These are phyloP conservation scores for Fragum fragum DNA, from an alignment of 2,888 invertebrate genomes.

Conservation along the genomic window DNA sequence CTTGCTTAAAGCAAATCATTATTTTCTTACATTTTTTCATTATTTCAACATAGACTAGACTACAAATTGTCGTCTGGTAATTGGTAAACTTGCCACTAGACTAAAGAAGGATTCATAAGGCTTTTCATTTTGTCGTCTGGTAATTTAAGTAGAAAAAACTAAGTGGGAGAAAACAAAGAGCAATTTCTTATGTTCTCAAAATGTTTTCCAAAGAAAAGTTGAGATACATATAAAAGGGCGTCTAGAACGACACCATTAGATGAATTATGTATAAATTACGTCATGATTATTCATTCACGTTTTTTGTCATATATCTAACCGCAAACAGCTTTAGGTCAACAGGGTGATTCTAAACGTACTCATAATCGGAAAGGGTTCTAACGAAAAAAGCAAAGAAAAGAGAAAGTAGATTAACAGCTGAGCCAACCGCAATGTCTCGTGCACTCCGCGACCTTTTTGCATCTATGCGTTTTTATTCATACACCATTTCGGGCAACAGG, in stretches of 20 bases:
- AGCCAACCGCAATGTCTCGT: slow-evolving; percentile 22
- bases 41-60: too few relatives aligned
- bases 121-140: too few relatives aligned
- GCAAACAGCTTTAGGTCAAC: neutral
- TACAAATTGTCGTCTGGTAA: too few relatives aligned
- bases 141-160: too few relatives aligned
- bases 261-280: neutral
- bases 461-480: slow-evolving; percentile 11
- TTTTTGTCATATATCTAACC: slow-evolving; percentile 2
- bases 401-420: slow-evolving; percentile 31
- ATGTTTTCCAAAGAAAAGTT: too few relatives aligned
- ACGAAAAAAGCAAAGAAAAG: slow-evolving; percentile 16
- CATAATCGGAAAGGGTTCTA: slow-evolving; percentile 4
- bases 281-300: neutral
- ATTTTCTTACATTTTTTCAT: too few relatives aligned
- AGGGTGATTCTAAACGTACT: neutral
- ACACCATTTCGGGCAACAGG: neutral
- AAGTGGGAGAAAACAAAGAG: too few relatives aligned
- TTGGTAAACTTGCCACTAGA: too few relatives aligned
- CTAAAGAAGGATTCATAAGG: too few relatives aligned
- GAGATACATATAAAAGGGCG: too few relatives aligned
- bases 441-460: slow-evolving; percentile 24
- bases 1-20: too few relatives aligned
- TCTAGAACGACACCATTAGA: neutral
- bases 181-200: too few relatives aligned